Conservation (phyloP, 2,888 invertebrate genomes). For the Eurois occulta region DNA sequence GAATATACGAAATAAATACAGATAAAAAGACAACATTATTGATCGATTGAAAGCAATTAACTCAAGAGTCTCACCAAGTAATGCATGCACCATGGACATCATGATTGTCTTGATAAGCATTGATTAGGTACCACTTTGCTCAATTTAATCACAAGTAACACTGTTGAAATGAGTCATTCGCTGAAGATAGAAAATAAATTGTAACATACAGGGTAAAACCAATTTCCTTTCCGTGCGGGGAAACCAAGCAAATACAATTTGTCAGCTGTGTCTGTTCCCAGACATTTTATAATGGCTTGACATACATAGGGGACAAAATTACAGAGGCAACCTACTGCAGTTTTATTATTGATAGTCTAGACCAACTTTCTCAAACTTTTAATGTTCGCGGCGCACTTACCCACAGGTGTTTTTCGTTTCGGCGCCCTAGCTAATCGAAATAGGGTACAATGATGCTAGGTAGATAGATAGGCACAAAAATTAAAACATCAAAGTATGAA, state of each 20-base stretch:
- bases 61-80: neutral
- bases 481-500: too few relatives aligned
- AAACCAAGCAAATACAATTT: constrained; percentile 16
- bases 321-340: neutral
- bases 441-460: too few relatives aligned
- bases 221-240: constrained; percentile 9
- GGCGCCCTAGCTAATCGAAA: too few relatives aligned
- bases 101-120: constrained; percentile 32
- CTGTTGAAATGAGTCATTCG: constrained; percentile 16
- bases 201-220: neutral
- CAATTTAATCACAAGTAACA: constrained; percentile 14
- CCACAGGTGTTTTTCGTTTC: too few relatives aligned
- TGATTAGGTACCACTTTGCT: constrained; percentile 19
- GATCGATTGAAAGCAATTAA: constrained; percentile 35
- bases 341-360: constrained; percentile 15
- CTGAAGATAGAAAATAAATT: constrained; percentile 1
- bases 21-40: neutral
- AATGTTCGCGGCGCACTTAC: too few relatives aligned
- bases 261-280: constrained; percentile 42
- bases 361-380: neutral
- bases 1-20: neutral
- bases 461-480: too few relatives aligned
- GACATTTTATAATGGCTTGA: constrained; percentile 3
- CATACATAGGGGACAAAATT: constrained; percentile 28
- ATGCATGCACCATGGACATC: neutral